phyloP scores from a whole-genome alignment of 2,113 vertebrate species.

The Sisor rabdophorus region DNA sequence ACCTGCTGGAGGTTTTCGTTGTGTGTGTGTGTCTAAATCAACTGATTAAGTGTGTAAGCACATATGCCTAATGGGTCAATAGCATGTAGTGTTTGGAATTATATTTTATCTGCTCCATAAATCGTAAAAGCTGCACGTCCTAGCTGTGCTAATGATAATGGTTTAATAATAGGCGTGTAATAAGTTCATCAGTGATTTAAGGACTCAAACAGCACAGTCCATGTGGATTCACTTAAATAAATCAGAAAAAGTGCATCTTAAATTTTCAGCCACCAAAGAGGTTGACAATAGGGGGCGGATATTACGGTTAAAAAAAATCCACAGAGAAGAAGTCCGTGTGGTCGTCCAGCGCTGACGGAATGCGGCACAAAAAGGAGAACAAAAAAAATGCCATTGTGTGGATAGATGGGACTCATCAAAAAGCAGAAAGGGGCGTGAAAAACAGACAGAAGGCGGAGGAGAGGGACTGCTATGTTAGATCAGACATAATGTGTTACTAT shows the following conservation, averaged over 20 bases:
- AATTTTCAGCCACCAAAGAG: constrained; percentile 60
- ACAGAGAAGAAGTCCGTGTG: constrained; percentile 59
- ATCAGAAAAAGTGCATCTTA: constrained; percentile 64
- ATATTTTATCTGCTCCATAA: constrained; percentile 31
- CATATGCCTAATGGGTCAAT: constrained; percentile 37
- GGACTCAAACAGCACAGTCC: constrained; percentile 55
- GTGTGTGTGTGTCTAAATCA: constrained; percentile 34
- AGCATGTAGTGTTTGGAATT: constrained; percentile 26
- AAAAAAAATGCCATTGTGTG: constrained; percentile 85
- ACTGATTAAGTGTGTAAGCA: constrained; percentile 8
- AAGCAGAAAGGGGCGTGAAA: constrained; percentile 68
- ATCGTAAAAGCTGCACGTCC: constrained; percentile 28
- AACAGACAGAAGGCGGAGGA: constrained; percentile 58
- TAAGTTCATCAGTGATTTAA: constrained; percentile 64
- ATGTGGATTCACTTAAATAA: constrained; percentile 68
- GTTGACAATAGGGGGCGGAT: constrained; percentile 58
- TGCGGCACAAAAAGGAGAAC: constrained; percentile 80
- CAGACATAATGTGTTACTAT: constrained; percentile 71
- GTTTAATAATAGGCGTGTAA: constrained; percentile 52
- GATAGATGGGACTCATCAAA: constrained; percentile 73
- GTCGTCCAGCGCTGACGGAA: constrained; percentile 76
- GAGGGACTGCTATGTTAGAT: constrained; percentile 74
- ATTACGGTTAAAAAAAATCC: constrained; percentile 29
- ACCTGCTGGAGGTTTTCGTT: background rate
- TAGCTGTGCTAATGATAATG: constrained; percentile 64